Evolutionary conservation across 2,888 invertebrate genomes (phyloP), one percentile per base, ranked within the genome.

Genomic region (Dicyrtomina minuta): DNA sequence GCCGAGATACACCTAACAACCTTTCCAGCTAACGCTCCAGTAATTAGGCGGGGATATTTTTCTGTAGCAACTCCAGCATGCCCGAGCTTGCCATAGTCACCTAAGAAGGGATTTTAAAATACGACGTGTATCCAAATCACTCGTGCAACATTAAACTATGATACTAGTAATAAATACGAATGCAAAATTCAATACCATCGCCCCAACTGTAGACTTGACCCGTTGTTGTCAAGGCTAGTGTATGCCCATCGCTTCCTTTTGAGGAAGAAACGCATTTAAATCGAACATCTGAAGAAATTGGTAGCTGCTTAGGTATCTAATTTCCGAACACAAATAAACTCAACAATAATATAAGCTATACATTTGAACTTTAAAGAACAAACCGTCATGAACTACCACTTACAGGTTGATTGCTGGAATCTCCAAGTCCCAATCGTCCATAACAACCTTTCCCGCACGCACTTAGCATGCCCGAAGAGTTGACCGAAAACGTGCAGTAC

Each of bases 361-460:
- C n/a, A n/a, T n/a, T n/a, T n/a, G n/a, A n/a, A n/a, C n/a, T n/a
- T n/a, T n/a, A n/a, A n/a, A n/a, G n/a, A n/a, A n/a, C n/a, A n/a
- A n/a, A n/a, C n/a, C n/a, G n/a, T n/a, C n/a, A n/a, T n/a, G n/a
- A n/a, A n/a, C n/a, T n/a, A n/a, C n/a, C n/a, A n/a, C n/a, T n/a
- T n/a, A 83, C 79, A 12, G 84, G 82, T 79, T 87, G 87, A 79
- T 87, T 87, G 67, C 84, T 84, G 0, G 87, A 87, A 80, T 87
- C 87, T 0, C 87, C 87, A 1, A 87, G 81, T 1, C 87, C 87
- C n/a, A 88, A 80, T 27, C 87, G 82, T 1, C 87, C 87, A 79
- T 87, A 87, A 77, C 86, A 87, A 0, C 87, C 87, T 80, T 87
- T 87, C 2, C 87, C 87, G 80, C 87, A 87, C 1, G 87, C 87